phyloP scores from a whole-genome alignment of 2,888 invertebrate genomes.

The Odontothrips loti region DNA sequence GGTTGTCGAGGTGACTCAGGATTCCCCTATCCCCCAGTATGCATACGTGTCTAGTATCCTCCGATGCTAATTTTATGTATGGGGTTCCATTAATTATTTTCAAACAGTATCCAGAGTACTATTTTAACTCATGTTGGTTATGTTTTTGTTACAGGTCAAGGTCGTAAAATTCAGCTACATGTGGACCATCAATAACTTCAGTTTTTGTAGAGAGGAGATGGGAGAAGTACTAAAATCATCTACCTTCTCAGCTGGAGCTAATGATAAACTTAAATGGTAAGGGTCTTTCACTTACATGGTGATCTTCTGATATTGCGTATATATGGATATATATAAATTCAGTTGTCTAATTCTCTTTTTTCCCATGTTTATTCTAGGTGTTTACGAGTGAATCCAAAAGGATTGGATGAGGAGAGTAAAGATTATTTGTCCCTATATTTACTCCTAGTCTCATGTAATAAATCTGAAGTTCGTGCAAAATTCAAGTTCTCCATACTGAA shows the following conservation, averaged over 20 bases:
- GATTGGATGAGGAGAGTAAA: constrained; percentile 99
- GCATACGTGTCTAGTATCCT: too few species aligned
- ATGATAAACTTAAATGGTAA: constrained; percentile 99
- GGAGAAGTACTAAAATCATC: constrained; percentile 99
- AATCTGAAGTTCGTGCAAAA: constrained; percentile 99
- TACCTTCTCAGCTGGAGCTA: constrained; percentile 98
- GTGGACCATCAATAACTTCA: constrained; percentile 99
- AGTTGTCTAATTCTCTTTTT: background rate
- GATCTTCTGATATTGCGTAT: constrained; percentile 17
- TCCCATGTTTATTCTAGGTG: constrained; percentile 58
- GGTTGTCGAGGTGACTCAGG: too few species aligned
- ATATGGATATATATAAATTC: background rate
- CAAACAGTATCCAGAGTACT: too few species aligned
- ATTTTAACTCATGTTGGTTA: too few species aligned
- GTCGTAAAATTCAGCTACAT: constrained; percentile 99
- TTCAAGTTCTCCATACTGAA: constrained; percentile 99
- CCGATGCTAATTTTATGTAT: too few species aligned
- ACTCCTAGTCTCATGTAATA: constrained; percentile 98
- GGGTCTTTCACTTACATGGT: constrained; percentile 35
- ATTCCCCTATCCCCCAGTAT: too few species aligned
- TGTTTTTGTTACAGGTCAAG: constrained; percentile 78
- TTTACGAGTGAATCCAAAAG: constrained; percentile 98
- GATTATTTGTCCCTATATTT: constrained; percentile 99
- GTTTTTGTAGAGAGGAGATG: constrained; percentile 99
- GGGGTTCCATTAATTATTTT: too few species aligned